A percentile compares a stretch with the other conserved stretches of the same genome.
Conservation (phyloP, 1,140 invertebrate species). For the Saccostrea cuccullata region DNA sequence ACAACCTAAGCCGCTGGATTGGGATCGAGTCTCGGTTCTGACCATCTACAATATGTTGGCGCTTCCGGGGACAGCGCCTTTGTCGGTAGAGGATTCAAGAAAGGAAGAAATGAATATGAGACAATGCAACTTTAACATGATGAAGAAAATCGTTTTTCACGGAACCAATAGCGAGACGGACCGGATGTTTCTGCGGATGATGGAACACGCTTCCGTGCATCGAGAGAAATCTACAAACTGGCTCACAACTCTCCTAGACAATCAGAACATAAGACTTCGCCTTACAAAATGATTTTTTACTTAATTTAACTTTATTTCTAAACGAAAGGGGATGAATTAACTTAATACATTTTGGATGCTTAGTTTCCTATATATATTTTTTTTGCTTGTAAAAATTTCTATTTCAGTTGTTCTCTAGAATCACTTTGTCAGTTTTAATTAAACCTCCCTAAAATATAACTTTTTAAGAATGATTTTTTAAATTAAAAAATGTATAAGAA, state of each 20-base stretch:
- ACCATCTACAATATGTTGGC: constrained; percentile 7
- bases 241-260: neutral
- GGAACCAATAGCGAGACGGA: neutral
- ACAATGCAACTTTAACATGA: neutral
- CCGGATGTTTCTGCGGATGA: neutral
- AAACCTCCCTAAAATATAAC: too few species aligned
- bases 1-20: neutral
- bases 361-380: too few species aligned
- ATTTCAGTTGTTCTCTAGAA: too few species aligned
- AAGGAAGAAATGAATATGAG: neutral
- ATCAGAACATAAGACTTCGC: neutral
- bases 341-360: too few species aligned
- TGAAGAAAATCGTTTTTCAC: constrained; percentile 24
- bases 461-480: too few species aligned
- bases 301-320: too few species aligned
- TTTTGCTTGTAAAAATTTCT: too few species aligned
- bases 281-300: constrained; percentile 2
- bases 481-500: too few species aligned
- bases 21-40: neutral
- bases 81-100: neutral
- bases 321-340: too few species aligned
- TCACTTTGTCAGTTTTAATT: too few species aligned
- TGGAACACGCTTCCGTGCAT: constrained; percentile 11
- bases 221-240: neutral
- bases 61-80: neutral